Conservation (phyloP, 2,888 invertebrate species). For the Caradrina clavipalpis region DNA sequence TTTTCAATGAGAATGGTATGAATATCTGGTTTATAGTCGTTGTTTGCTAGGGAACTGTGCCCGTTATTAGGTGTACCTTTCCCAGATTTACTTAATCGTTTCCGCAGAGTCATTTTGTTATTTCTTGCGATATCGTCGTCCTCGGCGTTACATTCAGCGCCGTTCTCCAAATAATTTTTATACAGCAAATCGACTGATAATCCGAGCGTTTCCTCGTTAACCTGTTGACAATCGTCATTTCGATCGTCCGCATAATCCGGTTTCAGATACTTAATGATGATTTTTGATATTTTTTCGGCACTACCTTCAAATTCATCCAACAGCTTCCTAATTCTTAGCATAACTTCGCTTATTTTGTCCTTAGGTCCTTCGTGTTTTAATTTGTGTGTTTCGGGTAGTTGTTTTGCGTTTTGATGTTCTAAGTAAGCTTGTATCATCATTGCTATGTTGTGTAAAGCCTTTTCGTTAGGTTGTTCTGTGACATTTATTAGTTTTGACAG, state of each 20-base stretch:
- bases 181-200: constrained; percentile 47
- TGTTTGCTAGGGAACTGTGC: not conserved
- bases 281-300: constrained; percentile 40
- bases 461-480: constrained; percentile 43
- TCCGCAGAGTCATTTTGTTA: constrained; percentile 3
- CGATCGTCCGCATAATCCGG: constrained; percentile 38
- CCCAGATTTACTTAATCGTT: not conserved
- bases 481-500: constrained; percentile 47
- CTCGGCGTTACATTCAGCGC: constrained; percentile 42
- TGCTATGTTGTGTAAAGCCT: constrained; percentile 63
- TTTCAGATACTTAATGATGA: constrained; percentile 41
- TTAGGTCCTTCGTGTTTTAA: constrained; percentile 28
- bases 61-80: not conserved
- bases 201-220: constrained; percentile 45
- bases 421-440: constrained; percentile 62
- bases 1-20: constrained; percentile 17
- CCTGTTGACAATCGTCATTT: constrained; percentile 38
- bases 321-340: constrained; percentile 38
- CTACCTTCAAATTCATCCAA: constrained; percentile 25
- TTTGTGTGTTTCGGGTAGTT: constrained; percentile 11
- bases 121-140: constrained; percentile 15
- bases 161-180: constrained; percentile 50
- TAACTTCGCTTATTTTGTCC: constrained; percentile 40
- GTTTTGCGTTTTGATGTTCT: constrained; percentile 48
- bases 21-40: constrained; percentile 13